Base-by-base conservation (phyloP, 2,113 vertebrate genomes). In the Hypomesus transpacificus region DNA sequence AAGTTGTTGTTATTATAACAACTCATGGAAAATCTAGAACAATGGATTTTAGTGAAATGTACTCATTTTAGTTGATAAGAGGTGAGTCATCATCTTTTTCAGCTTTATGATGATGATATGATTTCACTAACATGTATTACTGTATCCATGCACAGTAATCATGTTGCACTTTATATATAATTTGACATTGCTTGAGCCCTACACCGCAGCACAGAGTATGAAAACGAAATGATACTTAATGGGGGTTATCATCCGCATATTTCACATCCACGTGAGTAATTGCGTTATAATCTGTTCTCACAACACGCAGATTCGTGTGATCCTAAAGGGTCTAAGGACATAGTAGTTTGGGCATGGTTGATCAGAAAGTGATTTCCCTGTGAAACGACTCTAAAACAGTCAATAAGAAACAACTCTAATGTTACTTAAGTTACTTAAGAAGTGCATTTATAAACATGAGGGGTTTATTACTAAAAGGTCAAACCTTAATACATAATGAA, bases 401-500 rank as follows among this genome's bases (percentile, higher is more conserved):
- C 31, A 24, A 66, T 51, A 21, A 20, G 14, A 64, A 34, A 14
- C 14, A 46, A 20, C 20, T 54, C 4, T 56, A 68, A 68, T 50
- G 21, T 66, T 58, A 58, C n/a, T 46, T n/a, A 26, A 28, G 50
- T 68, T 16, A 17, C 18, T 64, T 66, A 28, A 63, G 70, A 63
- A 50, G 31, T 64, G 70, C n/a, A n/a, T 70, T n/a, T 54, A 53
- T n/a, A 61, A 14, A 66, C 7, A 51, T 65, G 72, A 85, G 87
- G 78, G 83, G 86, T 70, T 68, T 83, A 89, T 87, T 89, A 88
- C 89, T 89, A 87, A 91, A 86, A 83, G 82, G 80, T 86, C 87
- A 89, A 87, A 76, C 75, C 88, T 89, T 89, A 75, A 75, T 87
- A 77, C 84, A 79, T 90, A 87, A 72, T 90, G 87, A 86, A 91